Evolutionary conservation across 2,113 vertebrate species (phyloP), one percentile per base, ranked within the genome.

Genomic region (Martes martes): DNA sequence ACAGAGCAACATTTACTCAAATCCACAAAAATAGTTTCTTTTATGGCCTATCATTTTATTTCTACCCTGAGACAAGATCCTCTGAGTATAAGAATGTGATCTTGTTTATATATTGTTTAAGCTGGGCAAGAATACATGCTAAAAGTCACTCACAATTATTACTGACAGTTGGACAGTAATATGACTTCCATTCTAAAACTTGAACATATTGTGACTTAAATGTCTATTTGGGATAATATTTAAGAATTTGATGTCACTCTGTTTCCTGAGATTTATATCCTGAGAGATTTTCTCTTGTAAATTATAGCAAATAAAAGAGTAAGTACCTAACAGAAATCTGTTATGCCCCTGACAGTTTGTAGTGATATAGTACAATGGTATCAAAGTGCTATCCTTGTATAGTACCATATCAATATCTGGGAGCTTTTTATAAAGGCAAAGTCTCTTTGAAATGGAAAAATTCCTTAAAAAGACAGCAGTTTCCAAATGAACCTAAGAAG

Each of bases 131-230:
- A 91, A 85, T 52, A 95, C 65, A 71, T 92, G 65, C 14, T 73
- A 63, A 89, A 95, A 89, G 57, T 89, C 71, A 95, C 50, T 82
- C 4, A 61, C 63, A 50, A 52, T 97, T 91, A 90, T 91, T 92
- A 69, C 42, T 89, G 88, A 81, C 83, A 94, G 83, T 76, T 95
- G 88, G 59, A 61, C 24, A 26, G 59, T 26, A 89, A 69, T 86
- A 86, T 88, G 63, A 80, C 50, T 88, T 96, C 28, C 3, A 89
- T 42, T 52, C 71, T 63, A 42, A 81, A 80, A 50, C 33, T 39
- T 63, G 57, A 90, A 74, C 42, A 78, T 82, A 89, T 11, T 47
- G 31, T 95, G 71, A 88, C 50, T 95, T 95, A 55, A 95, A 85
- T 95, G 42, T 86, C 45, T 92, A 33, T 92, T 92, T 94, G 87